Evolutionary conservation across 2,113 vertebrate genomes (phyloP).

Genomic region (Trichomycterus rosablanca): DNA sequence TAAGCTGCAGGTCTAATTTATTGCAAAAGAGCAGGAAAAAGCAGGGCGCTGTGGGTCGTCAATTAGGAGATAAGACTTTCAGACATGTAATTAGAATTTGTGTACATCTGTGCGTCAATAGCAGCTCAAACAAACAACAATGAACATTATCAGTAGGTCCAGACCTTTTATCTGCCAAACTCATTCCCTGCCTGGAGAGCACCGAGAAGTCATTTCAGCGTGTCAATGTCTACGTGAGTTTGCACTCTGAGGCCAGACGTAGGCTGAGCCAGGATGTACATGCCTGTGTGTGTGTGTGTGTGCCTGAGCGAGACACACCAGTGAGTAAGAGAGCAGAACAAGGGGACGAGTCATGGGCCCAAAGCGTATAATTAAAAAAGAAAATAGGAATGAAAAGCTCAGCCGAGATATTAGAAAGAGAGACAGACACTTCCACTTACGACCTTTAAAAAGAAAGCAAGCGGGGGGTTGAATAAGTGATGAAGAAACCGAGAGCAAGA

Average conservation of each 20-base stretch:
- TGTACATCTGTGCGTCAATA: slow-evolving; percentile 16
- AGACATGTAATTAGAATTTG: slow-evolving; percentile 29
- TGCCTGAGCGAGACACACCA: background rate
- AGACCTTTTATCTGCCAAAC: slow-evolving; percentile 25
- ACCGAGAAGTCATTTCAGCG: slow-evolving; percentile 5
- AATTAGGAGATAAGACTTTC: slow-evolving; percentile 33
- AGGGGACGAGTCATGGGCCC: slow-evolving; percentile 49
- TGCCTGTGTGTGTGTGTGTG: background rate
- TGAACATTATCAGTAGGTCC: slow-evolving; percentile 17
- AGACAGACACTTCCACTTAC: slow-evolving; percentile 44
- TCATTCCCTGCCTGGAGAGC: slow-evolving; percentile 11
- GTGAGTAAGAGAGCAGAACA: slow-evolving; percentile 13
- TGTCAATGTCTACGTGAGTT: background rate
- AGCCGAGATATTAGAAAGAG: slow-evolving; percentile 30
- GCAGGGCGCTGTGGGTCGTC: slow-evolving; percentile 26
- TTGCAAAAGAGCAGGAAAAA: slow-evolving; percentile 9
- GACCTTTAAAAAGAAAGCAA: slow-evolving; percentile 43
- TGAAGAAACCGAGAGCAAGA: background rate
- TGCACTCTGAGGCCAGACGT: slow-evolving; percentile 6
- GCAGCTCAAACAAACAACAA: slow-evolving; percentile 19
- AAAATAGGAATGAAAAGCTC: slow-evolving; percentile 53
- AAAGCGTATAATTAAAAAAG: slow-evolving; percentile 63
- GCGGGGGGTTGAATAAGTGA: slow-evolving; percentile 10
- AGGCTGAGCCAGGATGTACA: background rate
- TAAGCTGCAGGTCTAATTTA: slow-evolving; percentile 16